Evolutionary conservation across 2,797 vertebrate genomes (phyloP).

Genomic region (Dendrocincla tyrannina): DNA sequence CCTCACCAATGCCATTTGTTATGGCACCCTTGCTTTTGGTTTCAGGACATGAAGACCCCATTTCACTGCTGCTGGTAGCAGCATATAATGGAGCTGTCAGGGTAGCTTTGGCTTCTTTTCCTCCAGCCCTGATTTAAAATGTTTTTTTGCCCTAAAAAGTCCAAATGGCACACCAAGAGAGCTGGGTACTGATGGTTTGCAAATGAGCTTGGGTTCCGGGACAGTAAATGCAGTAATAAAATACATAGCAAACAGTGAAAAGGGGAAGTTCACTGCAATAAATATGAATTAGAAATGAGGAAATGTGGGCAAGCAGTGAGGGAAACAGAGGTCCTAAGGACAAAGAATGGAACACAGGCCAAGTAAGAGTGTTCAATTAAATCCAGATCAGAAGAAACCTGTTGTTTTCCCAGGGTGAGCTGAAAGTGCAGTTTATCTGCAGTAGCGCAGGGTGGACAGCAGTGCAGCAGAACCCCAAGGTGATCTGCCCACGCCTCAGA

Average conservation of each 20-base stretch:
- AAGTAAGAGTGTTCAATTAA: neutral
- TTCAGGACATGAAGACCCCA: neutral
- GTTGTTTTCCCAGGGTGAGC: neutral
- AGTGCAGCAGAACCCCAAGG: fast-evolving
- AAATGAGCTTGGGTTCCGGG: neutral
- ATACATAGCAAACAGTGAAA: neutral
- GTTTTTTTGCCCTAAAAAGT: neutral
- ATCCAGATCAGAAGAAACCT: neutral
- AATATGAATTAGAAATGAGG: neutral
- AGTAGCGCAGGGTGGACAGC: neutral
- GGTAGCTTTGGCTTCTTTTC: neutral
- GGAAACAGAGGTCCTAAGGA: neutral
- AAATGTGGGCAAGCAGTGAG: neutral
- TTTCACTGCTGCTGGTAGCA: neutral
- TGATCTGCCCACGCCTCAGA: fast-evolving
- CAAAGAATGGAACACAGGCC: neutral
- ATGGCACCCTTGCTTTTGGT: neutral
- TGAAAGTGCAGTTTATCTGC: neutral
- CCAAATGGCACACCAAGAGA: neutral
- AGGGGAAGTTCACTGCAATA: neutral
- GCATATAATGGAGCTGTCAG: neutral
- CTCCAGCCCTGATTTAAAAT: neutral
- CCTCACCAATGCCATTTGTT: neutral
- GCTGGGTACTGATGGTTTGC: neutral
- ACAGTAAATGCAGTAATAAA: neutral